phyloP scores from a whole-genome alignment of 1,140 invertebrate genomes.

The Apis florea region DNA sequence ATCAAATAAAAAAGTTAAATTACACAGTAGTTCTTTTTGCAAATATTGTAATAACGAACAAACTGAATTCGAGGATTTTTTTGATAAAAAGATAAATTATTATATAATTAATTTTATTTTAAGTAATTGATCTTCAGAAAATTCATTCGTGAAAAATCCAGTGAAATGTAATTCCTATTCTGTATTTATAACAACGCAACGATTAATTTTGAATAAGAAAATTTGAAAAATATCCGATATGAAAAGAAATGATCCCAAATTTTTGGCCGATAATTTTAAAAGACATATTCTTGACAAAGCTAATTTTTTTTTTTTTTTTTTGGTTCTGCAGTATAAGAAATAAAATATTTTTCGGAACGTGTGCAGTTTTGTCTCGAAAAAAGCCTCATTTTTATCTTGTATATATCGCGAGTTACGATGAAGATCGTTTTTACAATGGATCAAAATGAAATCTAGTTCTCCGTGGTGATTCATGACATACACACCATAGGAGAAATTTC shows the following conservation, averaged over 20 bases:
- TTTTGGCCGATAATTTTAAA: no score
- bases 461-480: constrained; percentile 12
- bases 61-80: no score
- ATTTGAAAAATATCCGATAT: no score
- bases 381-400: background rate
- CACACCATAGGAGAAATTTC: background rate
- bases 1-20: background rate
- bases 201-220: background rate
- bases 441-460: background rate
- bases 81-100: no score
- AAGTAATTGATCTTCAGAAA: no score
- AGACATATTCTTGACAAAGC: background rate
- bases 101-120: no score
- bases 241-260: no score
- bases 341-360: background rate
- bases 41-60: no score
- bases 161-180: no score
- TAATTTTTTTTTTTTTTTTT: background rate
- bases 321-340: background rate
- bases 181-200: no score
- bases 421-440: background rate
- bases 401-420: background rate
- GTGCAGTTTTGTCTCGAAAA: background rate
- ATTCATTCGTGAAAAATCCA: no score
- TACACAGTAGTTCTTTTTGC: no score